phyloP scores from a whole-genome alignment of 2,113 vertebrate genomes.

The Pedionomus torquatus region DNA sequence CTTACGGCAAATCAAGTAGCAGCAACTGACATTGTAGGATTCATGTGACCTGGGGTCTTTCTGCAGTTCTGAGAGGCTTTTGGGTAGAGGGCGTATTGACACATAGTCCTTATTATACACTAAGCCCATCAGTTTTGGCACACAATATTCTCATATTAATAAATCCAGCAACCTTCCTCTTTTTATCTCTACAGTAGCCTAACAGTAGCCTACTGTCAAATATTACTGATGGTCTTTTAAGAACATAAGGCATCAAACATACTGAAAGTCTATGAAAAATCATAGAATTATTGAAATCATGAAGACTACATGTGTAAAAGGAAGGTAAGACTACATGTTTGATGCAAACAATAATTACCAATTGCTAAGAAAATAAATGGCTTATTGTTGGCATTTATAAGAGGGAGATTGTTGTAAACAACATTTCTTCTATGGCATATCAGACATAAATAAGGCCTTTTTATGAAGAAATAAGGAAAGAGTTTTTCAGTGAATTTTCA shows the following conservation, averaged over 20 bases:
- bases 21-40: background rate
- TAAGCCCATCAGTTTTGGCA: background rate
- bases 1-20: slow-evolving; percentile 10
- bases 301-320: background rate
- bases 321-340: background rate
- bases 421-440: background rate
- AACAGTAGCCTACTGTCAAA: background rate
- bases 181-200: background rate
- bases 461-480: background rate
- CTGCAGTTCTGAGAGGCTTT: background rate
- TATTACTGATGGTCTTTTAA: background rate
- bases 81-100: background rate
- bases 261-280: background rate
- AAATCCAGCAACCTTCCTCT: background rate
- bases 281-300: background rate
- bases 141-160: background rate
- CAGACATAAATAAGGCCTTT: background rate
- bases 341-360: background rate
- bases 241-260: background rate
- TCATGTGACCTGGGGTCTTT: background rate
- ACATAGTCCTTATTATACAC: background rate
- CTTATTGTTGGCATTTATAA: background rate
- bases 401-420: background rate
- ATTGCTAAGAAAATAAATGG: background rate
- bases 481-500: background rate